Evolutionary conservation across 2,888 invertebrate species (phyloP), one percentile per base, ranked within the genome.

Genomic region (Calameuta filiformis): DNA sequence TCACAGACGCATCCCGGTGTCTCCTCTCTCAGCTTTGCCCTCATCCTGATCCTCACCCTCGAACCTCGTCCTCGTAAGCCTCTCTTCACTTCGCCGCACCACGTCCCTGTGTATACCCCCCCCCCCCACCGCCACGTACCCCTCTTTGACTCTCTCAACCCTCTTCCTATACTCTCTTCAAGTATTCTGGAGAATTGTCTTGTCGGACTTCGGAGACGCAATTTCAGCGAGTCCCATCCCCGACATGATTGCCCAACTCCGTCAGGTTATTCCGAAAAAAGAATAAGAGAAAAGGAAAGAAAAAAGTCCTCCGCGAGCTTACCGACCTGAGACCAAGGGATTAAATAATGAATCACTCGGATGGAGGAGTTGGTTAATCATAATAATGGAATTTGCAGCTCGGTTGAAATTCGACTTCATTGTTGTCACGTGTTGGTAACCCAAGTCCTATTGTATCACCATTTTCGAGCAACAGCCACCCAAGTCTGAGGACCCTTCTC

Each of bases 1-100:
- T 89, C 89, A 33, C 15, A 84, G 81, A 84, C 82, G 82, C 84
- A 84, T 81, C 84, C 80, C 81, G 75, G 77, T 80, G 40, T 75
- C 68, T 76, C 68, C 33, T 40, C 35, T 30, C 73, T 71, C 68
- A 15, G 30, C 40, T 35, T 56, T 73, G 40, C 76, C 40, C 34
- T 76, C 76, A 40, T 74, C 37, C 23, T 31, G 35, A 56, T 37
- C 31, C 73, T 31, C 56, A 56, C 56, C 23, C 56, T 56, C 23
- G 9, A 56, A 23, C 69, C 0, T 35, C 15, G 35, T 76, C 31
- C 31, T 75, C 76, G 56, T 73, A 3, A 68, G 15, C 68, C 76
- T 35, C 71, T 78, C 68, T 37, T 74, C 71, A 68, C 73, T 74
- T 79, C 71, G 77, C 6, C 56, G 15, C 68, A 73, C 35, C 73